Evolutionary conservation across 2,888 invertebrate species (phyloP), one percentile per base, ranked within the genome.

Genomic region (Melipona bicolor): DNA sequence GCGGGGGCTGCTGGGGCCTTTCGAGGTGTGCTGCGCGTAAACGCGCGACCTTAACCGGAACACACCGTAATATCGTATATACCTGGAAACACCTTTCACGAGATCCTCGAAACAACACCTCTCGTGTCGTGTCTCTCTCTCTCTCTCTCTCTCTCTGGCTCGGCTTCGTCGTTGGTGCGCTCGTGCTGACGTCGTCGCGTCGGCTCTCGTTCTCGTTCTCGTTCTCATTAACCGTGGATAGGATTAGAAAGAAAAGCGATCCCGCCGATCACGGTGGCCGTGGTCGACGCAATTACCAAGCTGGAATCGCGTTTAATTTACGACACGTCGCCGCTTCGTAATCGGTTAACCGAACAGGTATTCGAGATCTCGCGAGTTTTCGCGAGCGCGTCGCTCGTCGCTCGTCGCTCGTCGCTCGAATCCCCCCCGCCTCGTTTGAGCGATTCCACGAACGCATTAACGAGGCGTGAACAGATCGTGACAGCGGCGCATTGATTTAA

Each of bases 401-500:
- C 27, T 24, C 24, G 24, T n/a, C n/a, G n/a, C n/a, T n/a, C n/a
- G n/a, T 32, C 32, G 32, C 32, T 32, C 3, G 32, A 32, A 32
- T 32, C 0, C 24, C 24, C 24, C 0, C 78, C 76, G 70, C 49
- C 89, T 88, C 87, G 88, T 89, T n/a, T 89, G 85, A 82, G 32
- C 43, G 89, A 91, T 92, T 91, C 91, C 87, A 87, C 78, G 83
- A 67, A 79, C 87, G 88, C 88, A 92, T 93, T 92, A 94, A 91
- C 91, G 90, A 92, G 93, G 93, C 94, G 94, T 91, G 93, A 93
- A 93, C 91, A 90, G 92, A 93, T 93, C 93, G 90, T 90, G 92
- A 93, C 92, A 92, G 91, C 89, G 88, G 87, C 91, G 93, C 93
- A 93, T 94, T 94, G 94, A 94, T 94, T 94, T 93, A 94, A 94